A percentile compares a stretch with the other conserved stretches of the same genome.
Conservation (phyloP, 2,888 invertebrate species). For the Bimastos eiseni region DNA sequence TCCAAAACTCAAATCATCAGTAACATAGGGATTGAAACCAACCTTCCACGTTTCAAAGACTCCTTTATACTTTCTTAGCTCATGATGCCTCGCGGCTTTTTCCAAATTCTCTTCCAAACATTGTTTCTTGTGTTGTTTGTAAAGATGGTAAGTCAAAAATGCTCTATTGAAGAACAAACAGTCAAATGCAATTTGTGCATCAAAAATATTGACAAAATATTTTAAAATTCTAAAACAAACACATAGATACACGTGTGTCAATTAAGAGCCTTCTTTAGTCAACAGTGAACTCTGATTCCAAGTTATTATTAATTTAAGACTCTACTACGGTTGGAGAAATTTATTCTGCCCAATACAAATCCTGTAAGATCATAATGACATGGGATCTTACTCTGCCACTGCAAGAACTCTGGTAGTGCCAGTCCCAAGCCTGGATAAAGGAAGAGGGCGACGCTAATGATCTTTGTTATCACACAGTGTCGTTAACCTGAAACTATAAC, state of each 20-base stretch:
- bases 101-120: neutral
- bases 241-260: neutral
- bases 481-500: too few species aligned
- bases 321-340: too few species aligned
- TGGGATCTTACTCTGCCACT: too few species aligned
- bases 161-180: neutral
- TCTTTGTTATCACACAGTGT: too few species aligned
- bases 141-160: slow-evolving; percentile 9
- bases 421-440: too few species aligned
- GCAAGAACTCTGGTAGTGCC: too few species aligned
- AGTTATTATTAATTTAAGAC: too few species aligned
- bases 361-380: too few species aligned
- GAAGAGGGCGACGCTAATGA: too few species aligned
- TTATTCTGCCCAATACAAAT: neutral
- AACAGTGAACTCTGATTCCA: too few species aligned
- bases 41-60: slow-evolving; percentile 21
- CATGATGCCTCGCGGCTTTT: neutral
- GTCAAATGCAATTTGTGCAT: too few species aligned
- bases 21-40: neutral
- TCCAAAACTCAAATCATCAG: neutral
- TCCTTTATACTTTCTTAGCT: slow-evolving; percentile 7
- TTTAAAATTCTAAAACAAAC: neutral
- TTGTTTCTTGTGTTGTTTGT: neutral
- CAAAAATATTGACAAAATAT: neutral
- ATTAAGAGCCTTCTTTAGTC: neutral